Evolutionary conservation across 2,888 invertebrate species (phyloP).

Genomic region (Parnassius orleans): DNA sequence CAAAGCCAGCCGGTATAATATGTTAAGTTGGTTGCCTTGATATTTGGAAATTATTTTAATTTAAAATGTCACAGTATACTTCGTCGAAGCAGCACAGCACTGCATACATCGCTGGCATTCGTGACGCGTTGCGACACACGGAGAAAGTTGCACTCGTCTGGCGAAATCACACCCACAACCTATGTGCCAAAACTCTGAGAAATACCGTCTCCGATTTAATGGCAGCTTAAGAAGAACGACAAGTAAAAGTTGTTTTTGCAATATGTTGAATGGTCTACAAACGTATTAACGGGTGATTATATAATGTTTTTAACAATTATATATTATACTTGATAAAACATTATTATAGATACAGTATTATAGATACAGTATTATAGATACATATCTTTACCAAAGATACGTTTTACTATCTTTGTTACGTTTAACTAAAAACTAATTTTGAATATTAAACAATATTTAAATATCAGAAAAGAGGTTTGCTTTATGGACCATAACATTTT

Average conservation of each 20-base stretch:
- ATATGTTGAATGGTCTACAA: constrained; percentile 20
- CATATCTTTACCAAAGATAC: no score
- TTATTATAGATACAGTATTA: no score
- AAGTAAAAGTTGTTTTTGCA: constrained; percentile 67
- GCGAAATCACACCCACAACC: constrained; percentile 76
- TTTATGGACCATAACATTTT: no score
- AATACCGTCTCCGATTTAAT: constrained; percentile 55
- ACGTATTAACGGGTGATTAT: constrained; percentile 3
- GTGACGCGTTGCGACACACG: constrained; percentile 56
- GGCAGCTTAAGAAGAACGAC: constrained; percentile 48
- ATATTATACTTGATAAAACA: constrained; percentile 5
- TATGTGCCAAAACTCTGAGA: constrained; percentile 70
- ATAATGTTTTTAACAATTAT: constrained; percentile 6
- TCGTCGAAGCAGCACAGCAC: constrained; percentile 27
- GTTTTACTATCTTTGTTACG: no score
- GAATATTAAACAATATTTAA: no score
- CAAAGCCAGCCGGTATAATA: constrained; percentile 40
- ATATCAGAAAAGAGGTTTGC: no score
- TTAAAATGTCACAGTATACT: constrained; percentile 56
- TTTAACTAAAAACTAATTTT: no score
- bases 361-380: no score
- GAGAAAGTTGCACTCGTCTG: constrained; percentile 72
- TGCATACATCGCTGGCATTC: constrained; percentile 31
- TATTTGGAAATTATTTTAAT: constrained; percentile 58
- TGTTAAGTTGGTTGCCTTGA: constrained; percentile 65